Percentiles rank a stretch among this genome's conserved stretches.
Conservation (phyloP, 2,797 vertebrate species). For the Micropoecilia bifurca region DNA sequence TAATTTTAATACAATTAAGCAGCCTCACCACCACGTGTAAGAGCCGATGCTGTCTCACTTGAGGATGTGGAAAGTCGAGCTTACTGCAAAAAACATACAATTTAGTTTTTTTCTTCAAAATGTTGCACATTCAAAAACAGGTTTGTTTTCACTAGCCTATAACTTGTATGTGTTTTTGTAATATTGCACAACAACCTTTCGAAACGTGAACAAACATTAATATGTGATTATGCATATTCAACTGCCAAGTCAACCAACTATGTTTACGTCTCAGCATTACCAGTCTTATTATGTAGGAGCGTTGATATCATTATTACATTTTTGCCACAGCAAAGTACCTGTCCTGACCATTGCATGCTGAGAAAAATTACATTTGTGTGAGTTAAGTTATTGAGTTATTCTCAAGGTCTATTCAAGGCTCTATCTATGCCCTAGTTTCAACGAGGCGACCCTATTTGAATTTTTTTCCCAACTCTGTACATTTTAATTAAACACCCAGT, state of each 20-base stretch:
- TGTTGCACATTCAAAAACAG: not conserved
- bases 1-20: not conserved
- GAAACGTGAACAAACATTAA: not conserved
- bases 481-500: constrained; percentile 40
- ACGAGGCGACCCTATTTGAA: constrained; percentile 35
- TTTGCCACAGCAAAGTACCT: not conserved
- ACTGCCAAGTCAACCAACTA: not conserved
- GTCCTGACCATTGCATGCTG: not conserved
- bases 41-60: not conserved
- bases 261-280: not conserved
- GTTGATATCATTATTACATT: not conserved
- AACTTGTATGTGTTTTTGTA: not conserved
- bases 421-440: constrained; percentile 18
- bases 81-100: not conserved
- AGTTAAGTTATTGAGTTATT: constrained; percentile 10
- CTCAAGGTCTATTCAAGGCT: constrained; percentile 15
- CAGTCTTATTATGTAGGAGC: not conserved
- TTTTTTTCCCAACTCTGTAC: constrained; percentile 46
- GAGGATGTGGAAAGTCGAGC: not conserved
- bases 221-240: not conserved
- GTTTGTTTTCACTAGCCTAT: not conserved
- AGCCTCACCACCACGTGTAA: not conserved
- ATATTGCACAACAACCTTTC: not conserved
- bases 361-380: not conserved
- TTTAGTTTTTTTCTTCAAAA: not conserved